Evolutionary conservation across 2,797 vertebrate species (phyloP), one percentile per base, ranked within the genome.

Genomic region (Anableps anableps): DNA sequence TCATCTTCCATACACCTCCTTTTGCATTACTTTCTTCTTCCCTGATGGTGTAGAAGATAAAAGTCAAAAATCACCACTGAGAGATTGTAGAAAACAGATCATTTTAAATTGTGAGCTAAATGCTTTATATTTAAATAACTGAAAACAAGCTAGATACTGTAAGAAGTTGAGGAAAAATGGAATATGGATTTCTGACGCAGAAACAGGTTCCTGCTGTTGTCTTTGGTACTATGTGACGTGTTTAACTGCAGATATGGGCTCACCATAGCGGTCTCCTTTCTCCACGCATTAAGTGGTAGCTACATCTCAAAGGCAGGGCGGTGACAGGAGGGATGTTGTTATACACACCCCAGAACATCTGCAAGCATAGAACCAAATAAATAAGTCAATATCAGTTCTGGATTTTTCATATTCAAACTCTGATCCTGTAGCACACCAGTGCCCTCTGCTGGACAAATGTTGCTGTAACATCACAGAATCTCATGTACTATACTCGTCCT

Each of bases 261-360:
- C 92, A 98, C 97, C 98, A 98, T 74, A 98, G 94, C 0, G 96
- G 97, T 80, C 97, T 94, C 62, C 97, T 95, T 80, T 97, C 97
- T 85, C 97, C 97, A 7, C 96, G 93, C 97, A 98, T 98, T 94
- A 98, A 94, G 84, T 97, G 97, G 90, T 97, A 98, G 91, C 97
- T 97, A 43, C 97, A 97, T 91, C 96, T 95, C 90, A 97, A 82
- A 84, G 97, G 96, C 93, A 98, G 91, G 34, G 93, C 94, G 72
- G 96, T 94, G 91, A 97, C 97, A 0, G 96, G 94, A 78, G 97
- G 97, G 90, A 98, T 98, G 91, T 98, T 98, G 94, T 98, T 99
- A 94, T 97, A 99, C 17, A 98, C 97, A 75, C 97, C 96, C 98
- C 97, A 99, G 94, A 98, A 98, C 93, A 94, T 96, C 97, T 98